These are phyloP conservation scores for Chiloscyllium plagiosum DNA, from an alignment of 2,113 vertebrate genomes.

Conservation along the genomic window DNA sequence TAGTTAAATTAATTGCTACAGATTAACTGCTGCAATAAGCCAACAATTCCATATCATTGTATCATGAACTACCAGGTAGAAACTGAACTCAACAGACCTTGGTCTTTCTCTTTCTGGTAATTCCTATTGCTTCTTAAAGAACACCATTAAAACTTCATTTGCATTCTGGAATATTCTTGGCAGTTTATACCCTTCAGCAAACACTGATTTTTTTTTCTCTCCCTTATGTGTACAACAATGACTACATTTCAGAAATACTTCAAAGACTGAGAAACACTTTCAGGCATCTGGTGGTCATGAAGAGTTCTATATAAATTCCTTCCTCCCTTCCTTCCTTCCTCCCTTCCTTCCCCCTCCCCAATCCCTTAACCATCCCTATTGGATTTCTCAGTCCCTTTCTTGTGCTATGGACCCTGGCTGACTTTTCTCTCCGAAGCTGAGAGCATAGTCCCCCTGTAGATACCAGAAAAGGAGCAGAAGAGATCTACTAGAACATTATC, in stretches of 20 bases:
- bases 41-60: not conserved
- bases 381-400: not conserved
- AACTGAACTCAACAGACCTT: not conserved
- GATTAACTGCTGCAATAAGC: not conserved
- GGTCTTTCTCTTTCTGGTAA: not conserved
- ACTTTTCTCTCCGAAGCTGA: not conserved
- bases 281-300: not conserved
- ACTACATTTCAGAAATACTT: not conserved
- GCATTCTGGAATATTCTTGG: not conserved
- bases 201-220: not conserved
- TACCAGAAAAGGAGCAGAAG: not conserved
- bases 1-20: not conserved
- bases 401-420: not conserved
- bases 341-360: not conserved
- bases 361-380: not conserved
- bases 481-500: not conserved
- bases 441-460: not conserved
- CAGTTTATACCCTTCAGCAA: not conserved
- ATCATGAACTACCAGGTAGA: not conserved
- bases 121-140: not conserved
- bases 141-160: not conserved
- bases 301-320: not conserved
- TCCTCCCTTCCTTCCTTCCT: not conserved
- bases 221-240: not conserved
- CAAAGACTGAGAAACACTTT: no score